phyloP scores from a whole-genome alignment of 2,888 invertebrate species.

The Scaptomyza parva region DNA sequence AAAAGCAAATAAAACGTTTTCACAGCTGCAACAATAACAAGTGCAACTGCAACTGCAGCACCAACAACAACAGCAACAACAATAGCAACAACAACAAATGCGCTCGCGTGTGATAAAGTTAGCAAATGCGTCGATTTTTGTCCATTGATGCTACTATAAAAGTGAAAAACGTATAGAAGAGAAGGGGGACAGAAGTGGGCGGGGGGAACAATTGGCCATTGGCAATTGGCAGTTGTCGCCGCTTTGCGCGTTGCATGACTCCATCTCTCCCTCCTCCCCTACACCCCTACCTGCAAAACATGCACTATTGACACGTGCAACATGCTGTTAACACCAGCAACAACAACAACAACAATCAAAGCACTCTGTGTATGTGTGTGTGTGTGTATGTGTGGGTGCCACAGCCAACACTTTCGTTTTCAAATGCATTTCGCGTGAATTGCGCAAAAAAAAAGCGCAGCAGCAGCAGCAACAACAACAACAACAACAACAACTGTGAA shows the following conservation, averaged over 20 bases:
- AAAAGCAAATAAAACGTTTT: slow-evolving; percentile 67
- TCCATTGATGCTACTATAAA: slow-evolving; percentile 59
- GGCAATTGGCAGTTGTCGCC: slow-evolving; percentile 43
- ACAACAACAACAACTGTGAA: slow-evolving; percentile 18
- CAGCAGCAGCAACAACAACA: slow-evolving; percentile 34
- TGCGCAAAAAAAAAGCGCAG: slow-evolving; percentile 48
- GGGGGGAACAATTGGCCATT: slow-evolving; percentile 35
- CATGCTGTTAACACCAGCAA: slow-evolving; percentile 76
- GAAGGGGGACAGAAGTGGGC: not conserved
- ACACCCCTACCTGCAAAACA: slow-evolving; percentile 67
- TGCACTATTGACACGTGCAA: slow-evolving; percentile 77
- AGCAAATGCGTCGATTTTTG: slow-evolving; percentile 74
- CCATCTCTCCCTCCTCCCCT: too few relatives aligned
- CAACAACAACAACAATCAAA: slow-evolving; percentile 40
- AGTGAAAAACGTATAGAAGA: not conserved
- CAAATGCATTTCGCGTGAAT: slow-evolving; percentile 76
- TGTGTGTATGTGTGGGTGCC: slow-evolving; percentile 51
- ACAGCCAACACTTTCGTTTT: slow-evolving; percentile 79
- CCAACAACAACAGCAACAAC: slow-evolving; percentile 31
- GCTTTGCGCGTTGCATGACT: slow-evolving; percentile 24
- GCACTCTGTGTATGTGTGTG: slow-evolving; percentile 31
- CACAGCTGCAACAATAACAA: slow-evolving; percentile 42
- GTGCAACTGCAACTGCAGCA: slow-evolving; percentile 39
- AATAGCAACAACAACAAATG: slow-evolving; percentile 18
- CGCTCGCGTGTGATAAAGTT: slow-evolving; percentile 67